A percentile compares a stretch with the other conserved stretches of the same genome.
Evolutionary conservation across 1,140 invertebrate genomes (phyloP).

Genomic region (Nephotettix cincticeps): DNA sequence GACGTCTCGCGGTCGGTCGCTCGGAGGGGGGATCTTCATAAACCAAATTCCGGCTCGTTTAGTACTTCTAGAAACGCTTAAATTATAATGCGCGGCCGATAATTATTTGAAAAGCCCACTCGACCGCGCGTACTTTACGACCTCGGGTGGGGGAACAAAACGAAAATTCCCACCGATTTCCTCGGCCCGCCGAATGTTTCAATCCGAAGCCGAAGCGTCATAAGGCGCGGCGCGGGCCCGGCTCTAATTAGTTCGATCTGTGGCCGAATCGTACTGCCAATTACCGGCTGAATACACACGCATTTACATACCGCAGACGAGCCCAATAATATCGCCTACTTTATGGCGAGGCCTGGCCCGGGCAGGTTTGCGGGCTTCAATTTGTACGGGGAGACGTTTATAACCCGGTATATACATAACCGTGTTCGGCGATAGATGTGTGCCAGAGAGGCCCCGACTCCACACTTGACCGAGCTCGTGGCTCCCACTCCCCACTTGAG

Average conservation of each 20-base stretch:
- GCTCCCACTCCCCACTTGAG: too few relatives aligned
- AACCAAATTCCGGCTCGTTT: slow-evolving; percentile 17
- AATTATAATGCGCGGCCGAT: slow-evolving; percentile 14
- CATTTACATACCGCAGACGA: slow-evolving; percentile 12
- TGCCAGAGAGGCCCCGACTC: too few relatives aligned
- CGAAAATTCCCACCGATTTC: background rate
- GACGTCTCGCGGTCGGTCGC: background rate
- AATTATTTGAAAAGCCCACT: slow-evolving; percentile 23
- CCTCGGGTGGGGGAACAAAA: background rate
- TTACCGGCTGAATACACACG: slow-evolving; percentile 6
- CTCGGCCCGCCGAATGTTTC: background rate
- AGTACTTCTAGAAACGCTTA: background rate
- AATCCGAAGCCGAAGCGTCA: background rate
- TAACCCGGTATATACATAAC: slow-evolving; percentile 2
- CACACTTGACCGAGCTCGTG: too few relatives aligned
- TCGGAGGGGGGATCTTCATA: slow-evolving; percentile 9
- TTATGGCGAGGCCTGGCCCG: background rate
- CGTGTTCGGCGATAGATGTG: background rate
- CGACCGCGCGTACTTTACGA: background rate
- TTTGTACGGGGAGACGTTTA: slow-evolving; percentile 14
- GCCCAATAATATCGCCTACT: slow-evolving; percentile 13
- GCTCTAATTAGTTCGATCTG: too few relatives aligned
- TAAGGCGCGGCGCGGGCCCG: too few relatives aligned
- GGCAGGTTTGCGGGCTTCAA: slow-evolving; percentile 2
- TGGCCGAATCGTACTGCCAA: slow-evolving; percentile 4